Percentiles rank a stretch among this genome's conserved stretches.
These are phyloP conservation scores for Tychaedon coryphoeus DNA, from an alignment of 2,113 vertebrate species.

Conservation along the genomic window DNA sequence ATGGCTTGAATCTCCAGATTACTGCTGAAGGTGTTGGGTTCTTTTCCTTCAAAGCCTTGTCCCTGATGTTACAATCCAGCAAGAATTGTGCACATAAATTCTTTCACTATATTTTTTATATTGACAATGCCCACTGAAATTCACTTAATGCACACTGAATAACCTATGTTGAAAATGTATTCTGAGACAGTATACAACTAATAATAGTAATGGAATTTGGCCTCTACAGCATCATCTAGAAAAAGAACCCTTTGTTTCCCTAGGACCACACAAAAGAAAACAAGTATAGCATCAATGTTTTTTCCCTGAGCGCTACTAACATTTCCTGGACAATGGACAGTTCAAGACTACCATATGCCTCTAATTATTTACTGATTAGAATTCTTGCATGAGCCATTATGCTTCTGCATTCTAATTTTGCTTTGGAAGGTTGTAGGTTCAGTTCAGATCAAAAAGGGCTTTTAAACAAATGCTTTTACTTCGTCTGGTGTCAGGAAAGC, in stretches of 20 bases:
- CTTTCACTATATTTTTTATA: not conserved
- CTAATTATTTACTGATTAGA: not conserved
- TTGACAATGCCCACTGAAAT: not conserved
- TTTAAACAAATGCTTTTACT: not conserved
- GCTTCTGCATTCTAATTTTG: not conserved
- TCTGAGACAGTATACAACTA: not conserved
- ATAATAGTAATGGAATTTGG: not conserved
- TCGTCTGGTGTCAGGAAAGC: rapidly evolving
- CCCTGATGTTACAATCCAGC: not conserved
- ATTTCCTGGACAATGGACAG: not conserved
- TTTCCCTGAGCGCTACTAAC: not conserved
- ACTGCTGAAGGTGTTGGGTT: not conserved
- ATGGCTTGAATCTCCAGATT: not conserved
- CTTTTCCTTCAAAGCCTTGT: not conserved
- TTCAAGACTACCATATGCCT: not conserved
- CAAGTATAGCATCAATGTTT: not conserved
- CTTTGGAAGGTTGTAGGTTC: not conserved
- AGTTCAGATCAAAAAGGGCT: not conserved
- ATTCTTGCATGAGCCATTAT: not conserved
- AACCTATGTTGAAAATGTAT: not conserved
- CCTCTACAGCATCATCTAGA: not conserved
- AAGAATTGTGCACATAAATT: not conserved
- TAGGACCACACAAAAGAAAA: not conserved
- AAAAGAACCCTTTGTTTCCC: not conserved
- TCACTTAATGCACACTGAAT: not conserved